phyloP scores from a whole-genome alignment of 2,113 vertebrate species.

The Hydrolagus affinis region DNA sequence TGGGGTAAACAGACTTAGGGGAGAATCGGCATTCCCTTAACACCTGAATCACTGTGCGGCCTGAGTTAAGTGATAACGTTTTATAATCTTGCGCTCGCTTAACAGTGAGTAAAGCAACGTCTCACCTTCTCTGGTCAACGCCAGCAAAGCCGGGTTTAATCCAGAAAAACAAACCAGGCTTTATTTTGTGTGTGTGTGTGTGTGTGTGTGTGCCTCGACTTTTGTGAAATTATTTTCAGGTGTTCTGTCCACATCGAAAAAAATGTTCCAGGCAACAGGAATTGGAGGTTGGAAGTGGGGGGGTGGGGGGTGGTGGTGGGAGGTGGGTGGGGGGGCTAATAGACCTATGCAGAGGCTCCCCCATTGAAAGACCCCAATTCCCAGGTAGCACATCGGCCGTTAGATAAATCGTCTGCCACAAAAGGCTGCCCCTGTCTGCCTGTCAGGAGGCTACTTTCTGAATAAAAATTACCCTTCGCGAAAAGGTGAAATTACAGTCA shows the following conservation, averaged over 20 bases:
- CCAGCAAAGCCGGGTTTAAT: too few species aligned
- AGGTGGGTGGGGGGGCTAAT: conserved; percentile 65
- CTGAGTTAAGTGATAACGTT: too few species aligned
- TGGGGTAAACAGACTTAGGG: too few species aligned
- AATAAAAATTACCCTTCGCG: conserved; percentile 36
- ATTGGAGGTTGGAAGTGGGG: conserved; percentile 91
- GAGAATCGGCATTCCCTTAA: too few species aligned
- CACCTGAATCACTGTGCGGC: too few species aligned
- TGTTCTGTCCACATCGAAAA: conserved; percentile 70
- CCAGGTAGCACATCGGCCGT: conserved; percentile 48
- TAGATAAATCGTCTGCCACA: conserved; percentile 60
- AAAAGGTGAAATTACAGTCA: conserved; percentile 31
- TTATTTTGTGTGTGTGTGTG: too few species aligned
- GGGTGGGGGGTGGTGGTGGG: conserved; percentile 67
- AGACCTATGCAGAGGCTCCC: conserved; percentile 34
- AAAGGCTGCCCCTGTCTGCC: conserved; percentile 45
- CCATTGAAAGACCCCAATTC: conserved; percentile 49
- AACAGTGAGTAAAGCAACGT: too few species aligned
- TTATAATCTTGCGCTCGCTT: too few species aligned
- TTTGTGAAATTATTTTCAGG: conserved; percentile 58
- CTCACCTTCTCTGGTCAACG: too few species aligned
- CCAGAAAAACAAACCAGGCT: not conserved
- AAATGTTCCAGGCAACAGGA: conserved; percentile 86
- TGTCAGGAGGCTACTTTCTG: conserved; percentile 54
- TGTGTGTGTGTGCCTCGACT: conserved; percentile 4